These are phyloP conservation scores for Nomia melanderi DNA, from an alignment of 1,140 invertebrate species.

Conservation along the genomic window DNA sequence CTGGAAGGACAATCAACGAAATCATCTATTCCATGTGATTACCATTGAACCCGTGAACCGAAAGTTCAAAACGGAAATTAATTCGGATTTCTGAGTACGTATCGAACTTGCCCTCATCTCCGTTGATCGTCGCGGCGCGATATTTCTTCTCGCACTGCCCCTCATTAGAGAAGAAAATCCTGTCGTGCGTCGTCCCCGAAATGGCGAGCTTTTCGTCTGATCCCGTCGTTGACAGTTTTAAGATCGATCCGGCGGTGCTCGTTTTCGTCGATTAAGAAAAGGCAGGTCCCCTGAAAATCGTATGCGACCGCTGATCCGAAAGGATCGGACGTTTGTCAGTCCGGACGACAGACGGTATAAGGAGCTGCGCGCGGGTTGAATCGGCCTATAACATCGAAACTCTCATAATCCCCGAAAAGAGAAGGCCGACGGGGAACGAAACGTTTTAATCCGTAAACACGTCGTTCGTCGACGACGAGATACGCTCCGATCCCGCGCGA, in stretches of 20 bases:
- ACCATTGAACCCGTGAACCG: too few relatives aligned
- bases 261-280: neutral
- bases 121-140: neutral
- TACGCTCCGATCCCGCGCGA: slow-evolving; percentile 40
- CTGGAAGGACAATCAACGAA: too few relatives aligned
- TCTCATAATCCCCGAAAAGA: slow-evolving; percentile 68
- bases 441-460: slow-evolving; percentile 75
- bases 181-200: neutral
- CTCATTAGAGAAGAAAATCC: neutral
- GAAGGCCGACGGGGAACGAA: slow-evolving; percentile 50
- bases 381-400: slow-evolving; percentile 54
- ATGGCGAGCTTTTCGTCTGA: neutral
- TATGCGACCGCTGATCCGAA: slow-evolving; percentile 45
- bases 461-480: slow-evolving; percentile 54
- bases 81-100: too few relatives aligned
- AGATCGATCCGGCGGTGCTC: neutral
- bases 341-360: slow-evolving; percentile 38
- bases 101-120: too few relatives aligned
- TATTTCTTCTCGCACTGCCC: neutral
- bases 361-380: slow-evolving; percentile 29
- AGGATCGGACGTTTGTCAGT: slow-evolving; percentile 57
- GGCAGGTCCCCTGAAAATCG: slow-evolving; percentile 17
- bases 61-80: too few relatives aligned
- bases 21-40: too few relatives aligned
- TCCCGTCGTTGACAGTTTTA: slow-evolving; percentile 7